Evolutionary conservation across 2,888 invertebrate genomes (phyloP).

Genomic region (Adelphocoris suturalis): DNA sequence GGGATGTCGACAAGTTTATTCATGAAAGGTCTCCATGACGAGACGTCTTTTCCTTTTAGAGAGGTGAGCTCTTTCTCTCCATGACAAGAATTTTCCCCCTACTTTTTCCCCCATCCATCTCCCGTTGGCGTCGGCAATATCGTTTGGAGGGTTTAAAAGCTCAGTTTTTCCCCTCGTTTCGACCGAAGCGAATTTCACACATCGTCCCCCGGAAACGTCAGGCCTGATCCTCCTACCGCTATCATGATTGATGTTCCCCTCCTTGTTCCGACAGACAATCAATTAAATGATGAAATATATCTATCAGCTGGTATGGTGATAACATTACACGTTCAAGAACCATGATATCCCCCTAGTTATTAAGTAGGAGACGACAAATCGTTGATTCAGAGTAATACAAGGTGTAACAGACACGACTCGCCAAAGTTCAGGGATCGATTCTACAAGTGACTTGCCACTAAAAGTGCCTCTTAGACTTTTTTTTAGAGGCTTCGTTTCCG

Average conservation of each 20-base stretch:
- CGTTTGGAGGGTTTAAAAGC: neutral
- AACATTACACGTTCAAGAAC: too few species aligned
- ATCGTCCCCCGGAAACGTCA: neutral
- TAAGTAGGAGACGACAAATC: too few species aligned
- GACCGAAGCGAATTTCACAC: conserved; percentile 8
- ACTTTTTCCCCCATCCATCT: neutral
- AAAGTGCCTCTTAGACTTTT: too few species aligned
- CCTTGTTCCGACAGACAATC: too few species aligned
- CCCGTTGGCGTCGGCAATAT: neutral
- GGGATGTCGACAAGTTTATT: conserved; percentile 12
- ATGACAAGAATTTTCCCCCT: neutral
- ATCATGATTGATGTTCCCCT: conserved; percentile 14
- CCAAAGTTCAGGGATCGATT: too few species aligned
- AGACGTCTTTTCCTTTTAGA: neutral
- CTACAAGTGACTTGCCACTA: too few species aligned
- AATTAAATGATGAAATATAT: too few species aligned
- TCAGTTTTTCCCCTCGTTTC: neutral
- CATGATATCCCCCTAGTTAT: too few species aligned
- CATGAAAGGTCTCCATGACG: conserved; percentile 16
- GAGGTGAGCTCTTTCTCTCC: neutral
- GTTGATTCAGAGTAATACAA: too few species aligned
- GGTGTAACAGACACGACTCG: too few species aligned
- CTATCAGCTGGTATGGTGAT: too few species aligned
- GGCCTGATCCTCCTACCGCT: neutral
- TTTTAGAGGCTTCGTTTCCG: too few species aligned